phyloP scores from a whole-genome alignment of 2,797 vertebrate species.

The Cossypha caffra region DNA sequence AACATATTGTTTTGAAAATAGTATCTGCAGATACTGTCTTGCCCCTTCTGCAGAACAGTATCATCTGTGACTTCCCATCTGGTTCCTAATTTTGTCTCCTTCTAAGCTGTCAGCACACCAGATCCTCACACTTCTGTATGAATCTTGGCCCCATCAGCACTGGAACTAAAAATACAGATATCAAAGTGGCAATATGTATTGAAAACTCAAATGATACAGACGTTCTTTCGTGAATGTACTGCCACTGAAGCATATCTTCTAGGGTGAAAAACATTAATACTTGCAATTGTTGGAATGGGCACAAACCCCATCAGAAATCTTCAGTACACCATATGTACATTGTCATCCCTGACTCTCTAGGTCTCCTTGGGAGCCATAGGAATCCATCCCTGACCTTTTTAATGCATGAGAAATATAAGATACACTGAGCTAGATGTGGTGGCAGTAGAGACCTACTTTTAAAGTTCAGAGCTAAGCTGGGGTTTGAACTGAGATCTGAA shows the following conservation, averaged over 20 bases:
- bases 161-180: conserved; percentile 8
- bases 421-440: not conserved
- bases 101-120: not conserved
- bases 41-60: not conserved
- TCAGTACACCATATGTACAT: not conserved
- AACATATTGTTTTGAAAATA: conserved; percentile 21
- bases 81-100: conserved; percentile 18
- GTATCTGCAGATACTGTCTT: not conserved
- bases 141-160: not conserved
- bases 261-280: not conserved
- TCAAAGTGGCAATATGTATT: not conserved
- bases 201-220: not conserved
- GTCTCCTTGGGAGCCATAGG: not conserved
- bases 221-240: not conserved
- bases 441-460: conserved; percentile 46
- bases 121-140: not conserved
- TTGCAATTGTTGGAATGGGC: not conserved
- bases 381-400: not conserved
- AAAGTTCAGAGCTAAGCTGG: not conserved
- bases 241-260: not conserved
- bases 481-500: not conserved
- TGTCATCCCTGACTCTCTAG: not conserved
- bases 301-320: not conserved
- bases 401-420: not conserved
- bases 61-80: conserved; percentile 10